Conservation (phyloP, 2,888 invertebrate species). For the Phalera bucephala region DNA sequence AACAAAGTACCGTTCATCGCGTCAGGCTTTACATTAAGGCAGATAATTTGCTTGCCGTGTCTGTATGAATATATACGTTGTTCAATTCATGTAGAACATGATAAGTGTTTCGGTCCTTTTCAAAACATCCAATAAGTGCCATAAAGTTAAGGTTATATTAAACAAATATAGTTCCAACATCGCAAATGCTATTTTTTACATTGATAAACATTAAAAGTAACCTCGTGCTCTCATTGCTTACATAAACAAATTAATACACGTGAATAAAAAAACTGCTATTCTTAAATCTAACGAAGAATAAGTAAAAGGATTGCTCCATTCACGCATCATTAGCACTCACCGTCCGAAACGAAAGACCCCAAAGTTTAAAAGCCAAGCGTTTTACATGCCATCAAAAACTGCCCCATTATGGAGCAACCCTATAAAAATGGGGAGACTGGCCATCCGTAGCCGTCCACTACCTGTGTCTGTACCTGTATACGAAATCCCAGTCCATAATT, state of each 20-base stretch:
- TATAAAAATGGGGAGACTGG: conserved; percentile 67
- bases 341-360: conserved; percentile 61
- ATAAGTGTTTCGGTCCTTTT: too few relatives aligned
- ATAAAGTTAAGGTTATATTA: too few relatives aligned
- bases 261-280: conserved; percentile 12
- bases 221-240: too few relatives aligned
- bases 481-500: conserved; percentile 74
- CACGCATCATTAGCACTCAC: conserved; percentile 71
- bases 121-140: too few relatives aligned
- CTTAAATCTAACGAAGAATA: conserved; percentile 27
- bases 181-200: too few relatives aligned
- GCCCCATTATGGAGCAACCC: conserved; percentile 64
- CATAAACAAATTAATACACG: too few relatives aligned
- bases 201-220: too few relatives aligned
- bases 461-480: conserved; percentile 39
- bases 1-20: background rate
- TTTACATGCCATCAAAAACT: conserved; percentile 57
- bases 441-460: conserved; percentile 56
- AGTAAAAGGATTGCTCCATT: conserved; percentile 58
- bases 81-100: too few relatives aligned
- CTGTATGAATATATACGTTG: too few relatives aligned
- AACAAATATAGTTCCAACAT: too few relatives aligned
- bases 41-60: too few relatives aligned
- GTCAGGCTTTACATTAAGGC: too few relatives aligned
- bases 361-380: conserved; percentile 51